Evolutionary conservation across 2,888 invertebrate genomes (phyloP).

Genomic region (Metopia argyrocephala): DNA sequence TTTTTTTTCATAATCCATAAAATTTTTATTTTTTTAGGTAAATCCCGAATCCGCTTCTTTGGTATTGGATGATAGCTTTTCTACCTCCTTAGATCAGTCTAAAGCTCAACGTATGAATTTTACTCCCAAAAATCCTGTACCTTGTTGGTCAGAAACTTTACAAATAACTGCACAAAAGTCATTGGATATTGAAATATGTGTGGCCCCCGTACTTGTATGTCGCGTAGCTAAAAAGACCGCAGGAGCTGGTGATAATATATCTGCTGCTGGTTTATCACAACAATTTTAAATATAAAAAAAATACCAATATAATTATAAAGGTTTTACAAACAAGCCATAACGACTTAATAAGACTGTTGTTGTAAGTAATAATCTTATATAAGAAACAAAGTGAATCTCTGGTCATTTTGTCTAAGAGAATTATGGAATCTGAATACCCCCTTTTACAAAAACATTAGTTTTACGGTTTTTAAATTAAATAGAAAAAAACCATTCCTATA

Average conservation of each 20-base stretch:
- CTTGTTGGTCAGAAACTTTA: slow-evolving; percentile 88
- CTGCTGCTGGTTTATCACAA: slow-evolving; percentile 90
- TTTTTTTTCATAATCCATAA: not conserved
- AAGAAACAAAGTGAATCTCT: slow-evolving; percentile 18
- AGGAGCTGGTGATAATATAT: slow-evolving; percentile 93
- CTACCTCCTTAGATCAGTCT: slow-evolving; percentile 82
- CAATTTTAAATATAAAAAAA: slow-evolving; percentile 78
- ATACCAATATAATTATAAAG: slow-evolving; percentile 12
- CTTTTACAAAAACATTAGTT: too few relatives aligned
- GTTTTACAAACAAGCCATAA: slow-evolving; percentile 42
- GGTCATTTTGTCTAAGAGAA: slow-evolving; percentile 6
- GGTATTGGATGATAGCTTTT: slow-evolving; percentile 90
- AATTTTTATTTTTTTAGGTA: slow-evolving; percentile 68
- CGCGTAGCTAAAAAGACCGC: slow-evolving; percentile 89
- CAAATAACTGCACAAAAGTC: slow-evolving; percentile 65
- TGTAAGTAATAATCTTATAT: not conserved
- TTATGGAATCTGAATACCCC: slow-evolving; percentile 14
- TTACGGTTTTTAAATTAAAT: not conserved
- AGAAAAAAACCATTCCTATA: slow-evolving; percentile 31
- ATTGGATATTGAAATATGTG: slow-evolving; percentile 82
- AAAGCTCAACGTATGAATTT: slow-evolving; percentile 82
- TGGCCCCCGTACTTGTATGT: slow-evolving; percentile 91
- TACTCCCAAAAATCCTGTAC: slow-evolving; percentile 85
- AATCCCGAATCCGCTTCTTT: slow-evolving; percentile 79
- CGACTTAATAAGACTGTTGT: slow-evolving; percentile 57